Conservation (phyloP, 2,797 vertebrate genomes). For the Chaenodraco wilsoni region DNA sequence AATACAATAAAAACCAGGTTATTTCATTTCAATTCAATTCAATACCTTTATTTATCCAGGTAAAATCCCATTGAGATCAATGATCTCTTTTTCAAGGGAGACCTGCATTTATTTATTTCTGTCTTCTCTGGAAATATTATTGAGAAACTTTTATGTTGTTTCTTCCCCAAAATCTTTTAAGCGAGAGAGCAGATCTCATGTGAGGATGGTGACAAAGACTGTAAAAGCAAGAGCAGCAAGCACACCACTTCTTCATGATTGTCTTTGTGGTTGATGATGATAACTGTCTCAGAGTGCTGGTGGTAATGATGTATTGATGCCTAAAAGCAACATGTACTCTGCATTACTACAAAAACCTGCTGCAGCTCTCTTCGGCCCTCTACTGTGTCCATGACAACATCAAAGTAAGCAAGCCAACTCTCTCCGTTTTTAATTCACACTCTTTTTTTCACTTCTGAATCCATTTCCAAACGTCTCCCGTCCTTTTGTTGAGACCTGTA, state of each 20-base stretch:
- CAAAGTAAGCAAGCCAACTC: slow-evolving; percentile 1
- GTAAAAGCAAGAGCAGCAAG: neutral
- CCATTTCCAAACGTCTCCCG: neutral
- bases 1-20: too few relatives aligned
- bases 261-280: slow-evolving; percentile 9
- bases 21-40: too few relatives aligned
- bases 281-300: neutral
- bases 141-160: too few relatives aligned
- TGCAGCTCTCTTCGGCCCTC: neutral
- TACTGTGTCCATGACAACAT: slow-evolving; percentile 48
- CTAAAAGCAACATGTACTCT: neutral
- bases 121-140: too few relatives aligned
- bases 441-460: slow-evolving; percentile 12
- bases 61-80: too few relatives aligned
- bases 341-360: neutral
- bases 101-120: too few relatives aligned
- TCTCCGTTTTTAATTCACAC: slow-evolving; percentile 14
- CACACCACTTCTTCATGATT: neutral
- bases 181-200: neutral
- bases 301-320: slow-evolving; percentile 2
- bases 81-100: too few relatives aligned
- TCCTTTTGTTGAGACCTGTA: neutral
- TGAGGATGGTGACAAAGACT: neutral
- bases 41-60: too few relatives aligned
- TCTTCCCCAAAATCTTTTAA: neutral